Evolutionary conservation across 2,797 vertebrate species (phyloP), one percentile per base, ranked within the genome.

Genomic region (Gephyroberyx darwinii): DNA sequence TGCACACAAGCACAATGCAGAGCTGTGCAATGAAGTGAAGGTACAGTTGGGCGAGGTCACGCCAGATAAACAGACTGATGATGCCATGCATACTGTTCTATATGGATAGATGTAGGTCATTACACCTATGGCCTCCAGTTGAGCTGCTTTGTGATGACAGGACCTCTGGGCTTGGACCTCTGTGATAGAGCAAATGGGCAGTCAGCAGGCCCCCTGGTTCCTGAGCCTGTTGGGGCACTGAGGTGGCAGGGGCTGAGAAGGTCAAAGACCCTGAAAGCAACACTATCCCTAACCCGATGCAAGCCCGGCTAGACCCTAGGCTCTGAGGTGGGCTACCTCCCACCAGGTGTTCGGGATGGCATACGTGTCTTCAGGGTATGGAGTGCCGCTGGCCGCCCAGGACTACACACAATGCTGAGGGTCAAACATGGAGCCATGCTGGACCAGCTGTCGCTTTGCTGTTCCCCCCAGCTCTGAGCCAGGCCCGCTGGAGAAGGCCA

Each of bases 371-470:
- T 92, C 72, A 75, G 91, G 89, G 90, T 92, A 84, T 81, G 83
- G 81, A 88, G 89, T 84, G 84, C 81, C 77, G 82, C 83, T 84
- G 88, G 89, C 82, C 81, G 78, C 84, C 87, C 81, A 63, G 71
- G 90, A 90, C 85, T 90, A 91, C 88, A 89, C 86, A 74, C 82
- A 69, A 90, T 89, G 90, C 86, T 90, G 90, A 74, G 92, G 93
- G 94, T 94, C 93, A 93, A 93, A 94, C 93, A 93, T 91, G 89
- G 91, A 92, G 92, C 90, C 92, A 88, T 86, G 88, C 83, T 86
- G 87, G 89, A 94, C 94, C 94, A 95, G 94, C 94, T 95, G 94
- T 93, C 93, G 87, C 90, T 85, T 90, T 86, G 84, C 92, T 90
- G 91, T 90, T 90, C 76, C 78, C 87, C 80, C 66, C 45, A 82